A percentile compares a stretch with the other conserved stretches of the same genome.
These are phyloP conservation scores for Myotis pilosus DNA, from an alignment of 2,797 vertebrate genomes.

Conservation along the genomic window DNA sequence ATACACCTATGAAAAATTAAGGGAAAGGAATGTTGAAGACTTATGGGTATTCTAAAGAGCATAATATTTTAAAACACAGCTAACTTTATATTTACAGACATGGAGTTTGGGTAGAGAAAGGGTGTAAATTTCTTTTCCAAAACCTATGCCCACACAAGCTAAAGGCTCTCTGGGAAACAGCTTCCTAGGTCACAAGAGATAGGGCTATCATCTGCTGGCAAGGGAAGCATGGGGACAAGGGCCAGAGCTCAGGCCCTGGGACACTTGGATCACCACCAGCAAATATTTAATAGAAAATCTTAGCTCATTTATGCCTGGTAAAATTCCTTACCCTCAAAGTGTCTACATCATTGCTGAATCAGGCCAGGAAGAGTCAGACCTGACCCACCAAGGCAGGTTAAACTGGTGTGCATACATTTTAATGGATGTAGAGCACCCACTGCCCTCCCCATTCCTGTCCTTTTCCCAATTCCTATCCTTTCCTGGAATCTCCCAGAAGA, in stretches of 20 bases:
- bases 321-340: background rate
- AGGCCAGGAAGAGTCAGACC: background rate
- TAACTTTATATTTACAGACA: background rate
- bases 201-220: background rate
- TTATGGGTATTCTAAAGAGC: background rate
- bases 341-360: background rate
- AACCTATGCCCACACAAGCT: background rate
- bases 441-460: background rate
- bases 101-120: background rate
- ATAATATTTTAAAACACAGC: background rate
- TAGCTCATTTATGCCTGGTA: background rate
- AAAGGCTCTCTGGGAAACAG: background rate
- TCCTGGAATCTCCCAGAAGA: background rate
- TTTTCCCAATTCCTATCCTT: background rate
- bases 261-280: background rate
- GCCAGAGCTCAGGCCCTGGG: background rate
- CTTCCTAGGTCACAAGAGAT: background rate
- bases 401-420: background rate
- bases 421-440: background rate
- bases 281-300: background rate
- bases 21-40: background rate
- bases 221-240: background rate
- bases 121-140: background rate
- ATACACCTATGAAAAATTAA: conserved; percentile 12
- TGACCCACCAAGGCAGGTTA: background rate